Evolutionary conservation across 2,888 invertebrate genomes (phyloP).

Genomic region (Ophion slaviceki): DNA sequence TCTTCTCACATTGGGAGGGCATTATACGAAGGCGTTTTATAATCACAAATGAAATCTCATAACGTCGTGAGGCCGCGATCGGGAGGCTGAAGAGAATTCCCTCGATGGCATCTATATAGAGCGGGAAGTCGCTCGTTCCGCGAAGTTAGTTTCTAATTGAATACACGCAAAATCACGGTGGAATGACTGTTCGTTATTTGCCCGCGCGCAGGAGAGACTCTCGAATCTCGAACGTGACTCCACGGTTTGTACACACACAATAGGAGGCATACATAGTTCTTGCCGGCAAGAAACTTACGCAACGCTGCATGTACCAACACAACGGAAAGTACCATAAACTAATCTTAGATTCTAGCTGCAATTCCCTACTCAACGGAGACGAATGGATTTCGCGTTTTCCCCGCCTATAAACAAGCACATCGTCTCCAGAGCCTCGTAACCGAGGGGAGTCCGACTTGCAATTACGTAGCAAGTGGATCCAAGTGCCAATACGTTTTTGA

Average conservation of each 20-base stretch:
- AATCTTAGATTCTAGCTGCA: constrained; percentile 52
- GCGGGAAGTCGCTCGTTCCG: constrained; percentile 36
- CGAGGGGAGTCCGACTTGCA: neutral
- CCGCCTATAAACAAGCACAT: constrained; percentile 12
- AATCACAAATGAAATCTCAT: constrained; percentile 46
- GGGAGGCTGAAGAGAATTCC: constrained; percentile 38
- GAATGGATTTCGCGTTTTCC: constrained; percentile 29
- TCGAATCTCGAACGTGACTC: constrained; percentile 57
- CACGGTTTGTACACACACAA: constrained; percentile 17
- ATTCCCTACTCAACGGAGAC: constrained; percentile 42
- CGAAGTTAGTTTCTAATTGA: constrained; percentile 55
- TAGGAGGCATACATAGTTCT: constrained; percentile 25
- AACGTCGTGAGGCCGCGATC: neutral
- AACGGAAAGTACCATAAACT: constrained; percentile 52
- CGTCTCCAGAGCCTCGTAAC: constrained; percentile 4
- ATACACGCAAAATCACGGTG: constrained; percentile 51
- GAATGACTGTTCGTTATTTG: constrained; percentile 50
- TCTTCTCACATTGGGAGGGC: neutral
- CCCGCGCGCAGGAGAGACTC: constrained; percentile 8
- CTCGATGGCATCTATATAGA: constrained; percentile 25
- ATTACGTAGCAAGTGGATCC: neutral
- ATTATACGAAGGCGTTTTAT: constrained; percentile 16
- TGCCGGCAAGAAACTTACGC: constrained; percentile 27
- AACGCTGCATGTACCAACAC: constrained; percentile 11
- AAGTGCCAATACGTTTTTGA: neutral